Evolutionary conservation across 2,113 vertebrate species (phyloP).

Genomic region (cattle (Bos taurus)): ARS-UCD2.0 NC_037350.1:41771501-41772000

Average conservation of each 20-base stretch:
- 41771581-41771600: not conserved
- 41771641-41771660: not conserved
- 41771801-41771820: not conserved
- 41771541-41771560: not conserved
- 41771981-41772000: not conserved
- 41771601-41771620: not conserved
- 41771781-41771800: not conserved
- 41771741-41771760: not conserved
- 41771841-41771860: no score
- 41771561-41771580: not conserved
- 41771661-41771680: not conserved
- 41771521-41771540: not conserved
- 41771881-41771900: not conserved
- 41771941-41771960: not conserved
- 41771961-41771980: not conserved
- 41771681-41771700: not conserved
- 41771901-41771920: not conserved
- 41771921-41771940: not conserved
- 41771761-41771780: not conserved
- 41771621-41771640: not conserved
- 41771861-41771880: not conserved
- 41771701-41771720: not conserved
- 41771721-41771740: not conserved
- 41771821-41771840: not conserved
- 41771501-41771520: no score